Evolutionary conservation across 2,888 invertebrate species (phyloP).

Genomic region (Chloroclysta siterata): DNA sequence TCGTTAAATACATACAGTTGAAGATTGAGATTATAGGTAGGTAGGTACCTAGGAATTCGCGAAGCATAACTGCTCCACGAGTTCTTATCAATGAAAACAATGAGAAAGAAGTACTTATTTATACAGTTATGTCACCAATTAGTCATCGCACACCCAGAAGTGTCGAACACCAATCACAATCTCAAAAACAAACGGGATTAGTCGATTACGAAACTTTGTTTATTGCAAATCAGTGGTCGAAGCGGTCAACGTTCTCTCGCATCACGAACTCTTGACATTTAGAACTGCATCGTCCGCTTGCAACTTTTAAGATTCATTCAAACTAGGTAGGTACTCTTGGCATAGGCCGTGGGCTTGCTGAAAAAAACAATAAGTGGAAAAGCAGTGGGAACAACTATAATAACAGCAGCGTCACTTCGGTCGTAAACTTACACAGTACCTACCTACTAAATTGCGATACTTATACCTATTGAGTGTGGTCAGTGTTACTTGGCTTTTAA

Average conservation of each 20-base stretch:
- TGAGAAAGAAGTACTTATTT: constrained; percentile 12
- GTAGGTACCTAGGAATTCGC: background rate
- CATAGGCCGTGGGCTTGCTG: constrained; percentile 21
- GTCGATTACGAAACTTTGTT: constrained; percentile 45
- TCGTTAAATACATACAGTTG: background rate
- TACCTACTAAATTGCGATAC: constrained; percentile 44
- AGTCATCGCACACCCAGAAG: constrained; percentile 23
- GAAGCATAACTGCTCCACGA: background rate
- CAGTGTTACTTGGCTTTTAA: constrained; percentile 51
- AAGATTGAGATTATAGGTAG: background rate
- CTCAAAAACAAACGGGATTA: constrained; percentile 11
- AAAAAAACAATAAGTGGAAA: constrained; percentile 40
- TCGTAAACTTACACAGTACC: constrained; percentile 51
- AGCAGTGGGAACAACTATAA: constrained; percentile 44
- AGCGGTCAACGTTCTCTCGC: constrained; percentile 57
- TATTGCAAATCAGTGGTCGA: constrained; percentile 47
- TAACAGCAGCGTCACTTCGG: constrained; percentile 50
- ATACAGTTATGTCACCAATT: constrained; percentile 21
- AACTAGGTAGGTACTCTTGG: background rate
- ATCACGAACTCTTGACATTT: constrained; percentile 60
- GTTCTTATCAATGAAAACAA: constrained; percentile 24
- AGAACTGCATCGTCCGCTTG: constrained; percentile 19
- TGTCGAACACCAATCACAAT: constrained; percentile 5
- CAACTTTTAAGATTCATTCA: constrained; percentile 7
- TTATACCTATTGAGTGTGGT: constrained; percentile 57